These are phyloP conservation scores for Scaeva pyrastri DNA, from an alignment of 2,888 invertebrate genomes.

Conservation along the genomic window DNA sequence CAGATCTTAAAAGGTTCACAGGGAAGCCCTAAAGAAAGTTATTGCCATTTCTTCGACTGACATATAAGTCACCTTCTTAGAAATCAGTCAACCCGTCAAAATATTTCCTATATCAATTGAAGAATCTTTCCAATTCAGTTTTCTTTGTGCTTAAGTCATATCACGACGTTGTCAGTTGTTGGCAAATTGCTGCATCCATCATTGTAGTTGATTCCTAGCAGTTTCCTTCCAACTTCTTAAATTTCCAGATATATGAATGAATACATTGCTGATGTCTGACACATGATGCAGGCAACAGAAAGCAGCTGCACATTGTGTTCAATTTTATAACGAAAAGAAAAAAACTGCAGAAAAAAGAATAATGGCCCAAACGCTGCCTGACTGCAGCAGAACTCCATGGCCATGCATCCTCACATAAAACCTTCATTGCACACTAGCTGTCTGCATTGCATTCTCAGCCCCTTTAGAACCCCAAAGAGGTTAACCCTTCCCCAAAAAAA, in stretches of 20 bases:
- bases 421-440: not conserved
- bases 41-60: too few species aligned
- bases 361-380: conserved; percentile 30
- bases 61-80: too few species aligned
- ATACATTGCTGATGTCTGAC: conserved; percentile 59
- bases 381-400: conserved; percentile 1
- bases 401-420: not conserved
- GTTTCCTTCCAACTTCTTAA: conserved; percentile 26
- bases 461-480: not conserved
- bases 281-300: conserved; percentile 61
- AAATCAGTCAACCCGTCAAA: not conserved
- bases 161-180: conserved; percentile 52
- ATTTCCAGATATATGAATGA: conserved; percentile 27
- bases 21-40: too few species aligned
- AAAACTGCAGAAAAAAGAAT: conserved; percentile 54
- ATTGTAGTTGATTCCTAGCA: conserved; percentile 44
- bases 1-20: too few species aligned
- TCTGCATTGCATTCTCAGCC: too few species aligned
- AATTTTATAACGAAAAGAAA: conserved; percentile 1
- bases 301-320: conserved; percentile 48
- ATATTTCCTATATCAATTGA: not conserved
- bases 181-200: conserved; percentile 65
- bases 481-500: not conserved
- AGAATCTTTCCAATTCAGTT: conserved; percentile 18
- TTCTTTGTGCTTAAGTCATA: conserved; percentile 34